A percentile compares a stretch with the other conserved stretches of the same genome.
Conservation (phyloP, 2,888 invertebrate genomes). For the Tachina grossa region DNA sequence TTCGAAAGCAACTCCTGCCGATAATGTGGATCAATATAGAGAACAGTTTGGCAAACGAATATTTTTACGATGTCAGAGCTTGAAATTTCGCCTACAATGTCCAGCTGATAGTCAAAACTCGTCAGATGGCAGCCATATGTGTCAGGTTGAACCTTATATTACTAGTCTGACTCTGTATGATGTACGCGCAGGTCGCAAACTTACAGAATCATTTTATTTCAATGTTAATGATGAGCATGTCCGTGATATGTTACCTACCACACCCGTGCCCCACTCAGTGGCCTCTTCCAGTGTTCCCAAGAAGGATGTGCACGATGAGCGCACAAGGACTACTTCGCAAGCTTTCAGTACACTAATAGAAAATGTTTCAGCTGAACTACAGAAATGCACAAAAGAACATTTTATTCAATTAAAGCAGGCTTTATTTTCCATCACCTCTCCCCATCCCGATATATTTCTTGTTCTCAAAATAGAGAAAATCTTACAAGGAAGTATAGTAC, state of each 20-base stretch:
- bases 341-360: slow-evolving; percentile 83
- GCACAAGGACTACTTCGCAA: slow-evolving; percentile 77
- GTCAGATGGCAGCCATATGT: slow-evolving; percentile 85
- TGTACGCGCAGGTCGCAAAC: slow-evolving; percentile 91
- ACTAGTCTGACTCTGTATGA: slow-evolving; percentile 95
- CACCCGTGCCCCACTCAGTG: slow-evolving; percentile 77
- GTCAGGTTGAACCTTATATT: slow-evolving; percentile 94
- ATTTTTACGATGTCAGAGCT: slow-evolving; percentile 91
- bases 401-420: slow-evolving; percentile 85
- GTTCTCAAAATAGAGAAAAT: slow-evolving; percentile 97
- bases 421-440: slow-evolving; percentile 93
- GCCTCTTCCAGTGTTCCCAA: slow-evolving; percentile 75
- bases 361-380: slow-evolving; percentile 90
- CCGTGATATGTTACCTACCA: slow-evolving; percentile 84
- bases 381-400: slow-evolving; percentile 84
- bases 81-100: slow-evolving; percentile 91
- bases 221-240: slow-evolving; percentile 91
- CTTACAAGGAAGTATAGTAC: slow-evolving; percentile 93
- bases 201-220: slow-evolving; percentile 96
- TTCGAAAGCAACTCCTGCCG: slow-evolving; percentile 82
- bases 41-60: slow-evolving; percentile 95
- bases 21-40: slow-evolving; percentile 89
- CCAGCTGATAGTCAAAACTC: slow-evolving; percentile 86
- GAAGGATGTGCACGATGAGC: slow-evolving; percentile 71
- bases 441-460: slow-evolving; percentile 94